A percentile compares a stretch with the other conserved stretches of the same genome.
Conservation (phyloP, 1,140 invertebrate genomes). For the Chironomus striatipennis region DNA sequence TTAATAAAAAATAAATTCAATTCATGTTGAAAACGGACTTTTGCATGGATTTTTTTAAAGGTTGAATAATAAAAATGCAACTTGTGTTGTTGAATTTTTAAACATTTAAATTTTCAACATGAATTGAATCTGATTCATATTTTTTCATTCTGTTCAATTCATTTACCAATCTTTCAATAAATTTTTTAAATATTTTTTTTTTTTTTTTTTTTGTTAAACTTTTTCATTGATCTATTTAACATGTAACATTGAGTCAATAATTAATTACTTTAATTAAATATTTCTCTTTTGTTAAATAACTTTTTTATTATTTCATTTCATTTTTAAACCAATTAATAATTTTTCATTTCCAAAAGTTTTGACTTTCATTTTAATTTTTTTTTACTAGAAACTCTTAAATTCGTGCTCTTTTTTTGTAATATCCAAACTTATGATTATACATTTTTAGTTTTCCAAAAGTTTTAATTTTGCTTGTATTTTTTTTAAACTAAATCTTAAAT, state of each 20-base stretch:
- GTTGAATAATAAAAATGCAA: too few relatives aligned
- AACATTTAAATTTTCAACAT: neutral
- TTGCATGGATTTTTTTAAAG: too few relatives aligned
- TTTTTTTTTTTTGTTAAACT: neutral
- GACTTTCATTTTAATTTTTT: constrained; percentile 3
- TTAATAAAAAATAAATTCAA: too few relatives aligned
- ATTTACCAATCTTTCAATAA: neutral
- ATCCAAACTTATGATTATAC: neutral
- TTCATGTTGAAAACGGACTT: too few relatives aligned
- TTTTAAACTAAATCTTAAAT: too few relatives aligned
- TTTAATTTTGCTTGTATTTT: neutral
- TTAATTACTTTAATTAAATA: neutral
- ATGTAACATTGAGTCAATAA: neutral
- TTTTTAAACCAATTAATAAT: neutral
- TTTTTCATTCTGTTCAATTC: neutral
- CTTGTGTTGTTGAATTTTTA: too few relatives aligned
- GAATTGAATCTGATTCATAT: neutral
- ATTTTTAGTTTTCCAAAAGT: constrained; percentile 3
- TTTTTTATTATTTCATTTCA: neutral
- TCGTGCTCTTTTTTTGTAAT: constrained; percentile 21
- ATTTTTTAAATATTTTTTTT: constrained; percentile 12
- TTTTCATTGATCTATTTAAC: neutral
- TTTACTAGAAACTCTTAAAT: constrained; percentile 19
- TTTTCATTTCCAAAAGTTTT: neutral
- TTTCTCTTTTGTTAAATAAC: neutral